These are phyloP conservation scores for Romanogobio albipinnatus DNA, from an alignment of 2,113 vertebrate species.

Conservation along the genomic window DNA sequence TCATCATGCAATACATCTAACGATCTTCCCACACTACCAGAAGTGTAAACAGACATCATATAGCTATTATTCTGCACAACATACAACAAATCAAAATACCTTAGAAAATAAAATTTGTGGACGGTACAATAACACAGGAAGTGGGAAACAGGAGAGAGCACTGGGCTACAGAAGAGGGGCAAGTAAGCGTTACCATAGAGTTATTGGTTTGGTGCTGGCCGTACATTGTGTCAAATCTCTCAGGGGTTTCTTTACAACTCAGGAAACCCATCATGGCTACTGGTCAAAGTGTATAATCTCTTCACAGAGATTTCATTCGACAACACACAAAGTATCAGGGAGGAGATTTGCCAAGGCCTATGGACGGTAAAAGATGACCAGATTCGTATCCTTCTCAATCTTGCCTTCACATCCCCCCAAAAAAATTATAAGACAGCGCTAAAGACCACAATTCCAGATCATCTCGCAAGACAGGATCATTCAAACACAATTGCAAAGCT, in stretches of 20 bases:
- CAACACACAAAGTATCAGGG: constrained; percentile 33
- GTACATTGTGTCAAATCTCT: constrained; percentile 37
- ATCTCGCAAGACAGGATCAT: constrained; percentile 13
- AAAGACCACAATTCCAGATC: constrained; percentile 13
- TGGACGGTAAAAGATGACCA: background rate
- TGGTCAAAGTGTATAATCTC: constrained; percentile 17
- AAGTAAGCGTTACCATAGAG: constrained; percentile 4
- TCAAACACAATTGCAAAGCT: constrained; percentile 40
- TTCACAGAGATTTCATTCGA: constrained; percentile 9
- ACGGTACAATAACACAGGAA: constrained; percentile 18
- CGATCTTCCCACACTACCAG: constrained; percentile 58
- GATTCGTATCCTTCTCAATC: background rate
- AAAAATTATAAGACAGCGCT: background rate
- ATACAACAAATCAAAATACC: constrained; percentile 41
- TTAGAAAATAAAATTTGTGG: constrained; percentile 42
- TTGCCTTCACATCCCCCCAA: background rate
- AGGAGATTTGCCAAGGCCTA: constrained; percentile 25
- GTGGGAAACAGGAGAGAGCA: background rate
- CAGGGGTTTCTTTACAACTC: constrained; percentile 58
- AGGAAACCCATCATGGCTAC: constrained; percentile 51
- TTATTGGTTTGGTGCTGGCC: constrained; percentile 18
- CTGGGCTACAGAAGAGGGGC: background rate
- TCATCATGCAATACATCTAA: constrained; percentile 54
- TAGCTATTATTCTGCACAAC: constrained; percentile 43
- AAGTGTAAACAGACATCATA: constrained; percentile 46